phyloP scores from a whole-genome alignment of 2,888 invertebrate genomes.

The Pyrgus malvae region DNA sequence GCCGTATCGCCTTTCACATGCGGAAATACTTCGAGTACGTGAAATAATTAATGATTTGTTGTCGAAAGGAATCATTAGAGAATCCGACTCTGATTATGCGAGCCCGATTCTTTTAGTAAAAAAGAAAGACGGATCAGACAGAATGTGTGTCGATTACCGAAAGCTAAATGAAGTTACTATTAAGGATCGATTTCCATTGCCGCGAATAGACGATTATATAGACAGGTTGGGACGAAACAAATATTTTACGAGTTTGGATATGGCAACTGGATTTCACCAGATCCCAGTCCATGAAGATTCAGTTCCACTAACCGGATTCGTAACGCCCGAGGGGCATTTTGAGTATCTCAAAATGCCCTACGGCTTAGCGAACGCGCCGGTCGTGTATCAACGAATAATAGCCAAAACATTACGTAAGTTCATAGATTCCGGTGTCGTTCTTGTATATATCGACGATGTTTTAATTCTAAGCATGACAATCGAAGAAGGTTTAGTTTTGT shows the following conservation, averaged over 20 bases:
- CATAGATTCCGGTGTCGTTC: not conserved
- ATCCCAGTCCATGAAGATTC: not conserved
- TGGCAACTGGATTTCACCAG: not conserved
- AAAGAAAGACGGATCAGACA: not conserved
- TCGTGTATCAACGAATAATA: conserved; percentile 35
- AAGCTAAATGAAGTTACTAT: not conserved
- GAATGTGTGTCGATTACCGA: not conserved
- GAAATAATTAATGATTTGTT: not conserved
- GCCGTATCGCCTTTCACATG: not conserved
- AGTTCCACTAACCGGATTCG: not conserved
- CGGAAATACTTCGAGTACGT: not conserved
- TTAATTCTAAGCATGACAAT: not conserved
- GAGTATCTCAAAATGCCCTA: conserved; percentile 40
- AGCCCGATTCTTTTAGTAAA: not conserved
- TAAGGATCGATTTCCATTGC: not conserved
- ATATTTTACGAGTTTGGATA: not conserved
- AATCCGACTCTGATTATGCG: not conserved
- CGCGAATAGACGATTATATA: not conserved
- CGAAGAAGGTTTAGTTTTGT: not conserved
- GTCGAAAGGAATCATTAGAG: not conserved
- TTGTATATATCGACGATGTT: not conserved
- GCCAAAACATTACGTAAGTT: not conserved
- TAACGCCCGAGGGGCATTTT: conserved; percentile 38
- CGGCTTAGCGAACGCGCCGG: conserved; percentile 33
- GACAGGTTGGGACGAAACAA: not conserved